These are phyloP conservation scores for Aplodontia rufa DNA, from an alignment of 2,113 vertebrate genomes.

Conservation along the genomic window DNA sequence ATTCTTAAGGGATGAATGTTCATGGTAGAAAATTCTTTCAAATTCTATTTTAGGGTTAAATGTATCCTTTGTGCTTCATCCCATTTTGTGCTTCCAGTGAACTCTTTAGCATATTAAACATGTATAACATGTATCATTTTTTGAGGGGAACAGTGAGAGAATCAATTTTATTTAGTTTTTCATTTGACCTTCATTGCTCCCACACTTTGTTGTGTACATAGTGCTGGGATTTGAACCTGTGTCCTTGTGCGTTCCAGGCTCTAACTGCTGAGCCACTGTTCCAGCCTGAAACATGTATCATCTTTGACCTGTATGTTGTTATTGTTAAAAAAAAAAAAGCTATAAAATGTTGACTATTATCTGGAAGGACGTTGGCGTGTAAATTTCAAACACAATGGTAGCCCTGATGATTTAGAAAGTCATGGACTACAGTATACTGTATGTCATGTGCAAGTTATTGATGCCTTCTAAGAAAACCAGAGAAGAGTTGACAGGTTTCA, in stretches of 20 bases:
- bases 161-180: too few species aligned
- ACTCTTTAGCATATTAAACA: background rate
- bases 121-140: too few species aligned
- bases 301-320: background rate
- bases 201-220: too few species aligned
- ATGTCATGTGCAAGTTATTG: background rate
- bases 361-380: background rate
- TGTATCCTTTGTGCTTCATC: background rate
- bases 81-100: background rate
- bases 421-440: background rate
- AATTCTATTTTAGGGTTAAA: background rate
- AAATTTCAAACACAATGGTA: background rate
- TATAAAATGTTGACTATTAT: background rate
- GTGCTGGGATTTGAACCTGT: too few species aligned
- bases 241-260: too few species aligned
- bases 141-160: too few species aligned
- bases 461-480: conserved; percentile 14
- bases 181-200: too few species aligned
- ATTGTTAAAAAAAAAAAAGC: background rate
- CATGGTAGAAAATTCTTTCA: background rate
- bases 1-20: background rate
- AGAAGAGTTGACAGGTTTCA: background rate
- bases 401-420: background rate
- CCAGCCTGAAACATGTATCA: background rate
- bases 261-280: too few species aligned